Conservation (phyloP, 1,140 invertebrate genomes). For the Philotrypesis tridentata region DNA sequence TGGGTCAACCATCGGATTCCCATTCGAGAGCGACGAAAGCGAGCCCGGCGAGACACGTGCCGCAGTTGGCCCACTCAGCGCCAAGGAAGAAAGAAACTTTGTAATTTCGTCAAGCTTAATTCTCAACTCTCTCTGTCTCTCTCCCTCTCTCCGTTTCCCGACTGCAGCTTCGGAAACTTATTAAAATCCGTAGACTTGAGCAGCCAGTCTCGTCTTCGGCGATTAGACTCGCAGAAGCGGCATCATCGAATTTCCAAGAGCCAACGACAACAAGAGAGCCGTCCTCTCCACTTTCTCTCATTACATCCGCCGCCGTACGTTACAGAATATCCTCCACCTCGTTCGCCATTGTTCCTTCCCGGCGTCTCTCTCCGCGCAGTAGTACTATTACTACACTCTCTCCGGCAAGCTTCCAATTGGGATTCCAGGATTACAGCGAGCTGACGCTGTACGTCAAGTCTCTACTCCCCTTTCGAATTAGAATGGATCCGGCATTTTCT, state of each 20-base stretch:
- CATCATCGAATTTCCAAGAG: neutral
- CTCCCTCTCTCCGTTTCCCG: neutral
- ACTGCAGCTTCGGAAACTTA: neutral
- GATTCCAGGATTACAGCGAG: conserved; percentile 24
- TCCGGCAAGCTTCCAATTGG: conserved; percentile 32
- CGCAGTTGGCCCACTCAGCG: neutral
- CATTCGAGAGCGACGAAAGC: too few species aligned
- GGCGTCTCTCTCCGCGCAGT: neutral
- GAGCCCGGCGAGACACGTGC: too few species aligned
- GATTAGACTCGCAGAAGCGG: too few species aligned
- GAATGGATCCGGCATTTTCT: conserved; percentile 21
- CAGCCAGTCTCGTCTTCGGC: neutral
- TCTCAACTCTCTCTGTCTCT: neutral
- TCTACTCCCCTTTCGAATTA: neutral
- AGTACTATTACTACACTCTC: neutral
- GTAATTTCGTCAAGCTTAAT: conserved; percentile 12
- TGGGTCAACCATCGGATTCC: neutral
- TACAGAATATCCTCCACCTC: neutral
- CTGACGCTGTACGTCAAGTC: conserved; percentile 9
- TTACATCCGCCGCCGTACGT: neutral
- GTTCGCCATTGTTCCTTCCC: neutral
- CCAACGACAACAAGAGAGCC: neutral
- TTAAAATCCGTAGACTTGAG: neutral
- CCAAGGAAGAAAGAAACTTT: neutral
- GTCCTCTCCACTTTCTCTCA: too few species aligned